Evolutionary conservation across 2,113 vertebrate species (phyloP), one percentile per base, ranked within the genome.

Genomic region (Percina caprodes): DNA sequence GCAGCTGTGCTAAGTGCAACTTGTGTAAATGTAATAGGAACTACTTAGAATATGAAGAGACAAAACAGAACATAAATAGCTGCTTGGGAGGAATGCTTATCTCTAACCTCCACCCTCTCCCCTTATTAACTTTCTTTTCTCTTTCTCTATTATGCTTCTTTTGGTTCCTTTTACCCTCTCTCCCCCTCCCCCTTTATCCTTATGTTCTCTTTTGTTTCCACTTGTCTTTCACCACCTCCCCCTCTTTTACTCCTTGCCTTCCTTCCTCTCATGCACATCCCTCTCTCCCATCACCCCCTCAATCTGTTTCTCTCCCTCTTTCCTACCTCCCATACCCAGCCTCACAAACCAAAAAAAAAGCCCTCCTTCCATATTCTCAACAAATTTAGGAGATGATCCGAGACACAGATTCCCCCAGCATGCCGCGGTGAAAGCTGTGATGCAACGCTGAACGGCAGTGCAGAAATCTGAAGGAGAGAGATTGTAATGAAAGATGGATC

Each of bases 401-500:
- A 78, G 55, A 74, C 39, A 52, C 61, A 61, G 58, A 73, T 73
- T 78, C 61, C 52, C 33, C 30, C 52, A 62, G 67, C 39, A 52
- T 80, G 65, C 77, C 13, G 9, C 18, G 10, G 71, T 21, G 14
- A 72, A 60, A n/a, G 39, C 35, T 19, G 61, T 85, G 84, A 88
- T 86, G 77, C 83, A 87, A 87, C 35, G 30, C 6, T 74, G 66
- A 82, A 80, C 63, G 58, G 72, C 30, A 16, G 45, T 66, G 76
- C 42, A 71, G 82, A 90, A 88, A 90, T 84, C 71, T 67, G 62
- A 69, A 26, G 45, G 51, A 26, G n/a, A 55, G 39, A 55, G 23
- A 30, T 56, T 46, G 46, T 79, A 60, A 73, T 75, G 16, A 75
- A 78, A 80, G 84, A 76, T 88, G 79, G 67, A 82, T 86, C 77